These are phyloP conservation scores for Bombus consobrinus DNA, from an alignment of 1,140 invertebrate genomes.

Conservation along the genomic window DNA sequence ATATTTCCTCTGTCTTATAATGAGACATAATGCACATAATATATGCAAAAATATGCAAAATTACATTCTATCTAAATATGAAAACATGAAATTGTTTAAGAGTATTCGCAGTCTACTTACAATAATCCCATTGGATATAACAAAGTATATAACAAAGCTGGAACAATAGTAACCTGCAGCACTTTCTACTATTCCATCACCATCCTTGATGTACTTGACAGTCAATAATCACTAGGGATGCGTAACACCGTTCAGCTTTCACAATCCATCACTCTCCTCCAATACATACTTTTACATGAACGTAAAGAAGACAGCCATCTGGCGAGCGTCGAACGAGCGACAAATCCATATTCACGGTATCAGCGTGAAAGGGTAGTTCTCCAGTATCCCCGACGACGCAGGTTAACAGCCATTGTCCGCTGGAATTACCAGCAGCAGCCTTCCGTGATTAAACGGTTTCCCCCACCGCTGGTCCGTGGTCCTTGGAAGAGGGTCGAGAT, in stretches of 20 bases:
- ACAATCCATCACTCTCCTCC: background rate
- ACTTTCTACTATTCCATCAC: background rate
- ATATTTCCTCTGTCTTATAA: too few relatives aligned
- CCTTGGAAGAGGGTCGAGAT: constrained; percentile 27
- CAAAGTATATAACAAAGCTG: background rate
- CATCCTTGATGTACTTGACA: background rate
- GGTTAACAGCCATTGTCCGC: constrained; percentile 73
- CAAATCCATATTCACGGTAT: constrained; percentile 23
- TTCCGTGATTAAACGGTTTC: constrained; percentile 75
- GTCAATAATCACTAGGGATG: background rate
- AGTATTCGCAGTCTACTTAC: too few relatives aligned
- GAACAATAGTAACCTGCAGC: background rate
- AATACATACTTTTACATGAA: background rate
- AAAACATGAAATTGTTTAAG: too few relatives aligned
- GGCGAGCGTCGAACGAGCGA: background rate
- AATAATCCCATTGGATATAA: too few relatives aligned
- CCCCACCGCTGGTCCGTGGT: background rate
- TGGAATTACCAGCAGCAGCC: constrained; percentile 72
- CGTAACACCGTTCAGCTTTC: background rate
- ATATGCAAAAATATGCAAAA: too few relatives aligned
- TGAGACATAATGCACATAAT: too few relatives aligned
- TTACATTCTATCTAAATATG: too few relatives aligned
- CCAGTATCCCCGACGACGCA: constrained; percentile 56
- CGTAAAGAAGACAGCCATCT: background rate
- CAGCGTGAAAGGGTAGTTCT: constrained; percentile 67